Evolutionary conservation across 2,113 vertebrate genomes (phyloP), one percentile per base, ranked within the genome.

Genomic region (Macaca mulatta): DNA sequence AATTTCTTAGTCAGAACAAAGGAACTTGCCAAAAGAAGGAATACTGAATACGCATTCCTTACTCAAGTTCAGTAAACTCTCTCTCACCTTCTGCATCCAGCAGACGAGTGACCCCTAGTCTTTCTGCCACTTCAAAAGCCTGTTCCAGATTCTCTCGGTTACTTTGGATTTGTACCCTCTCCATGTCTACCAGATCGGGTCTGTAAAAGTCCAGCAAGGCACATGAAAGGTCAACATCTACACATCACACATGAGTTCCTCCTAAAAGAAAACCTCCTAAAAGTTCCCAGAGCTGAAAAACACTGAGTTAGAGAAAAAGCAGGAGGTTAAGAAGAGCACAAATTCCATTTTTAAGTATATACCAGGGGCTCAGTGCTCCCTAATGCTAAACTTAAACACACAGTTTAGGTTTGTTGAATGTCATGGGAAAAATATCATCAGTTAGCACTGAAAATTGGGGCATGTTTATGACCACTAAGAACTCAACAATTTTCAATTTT

Each of bases 181-280:
- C 99, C 99, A 99, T 99, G 98, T 99, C 99, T 98, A 99, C 99
- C 98, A 99, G 99, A 97, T 99, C 99, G 0, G 99, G 99, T 98
- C 99, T 99, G 98, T 38, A 98, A 98, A 97, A 98, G 91, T 91
- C 6, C 1, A 0, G 0, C 90, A 75, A 90, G 27, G 45, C 20
- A 96, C 2, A 69, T 87, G 79, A 92, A 94, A 97, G 10, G 12
- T 27, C n/a, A 88, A 48, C 2, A 55, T 48, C 50, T 78, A 86
- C 14, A 93, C 6, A 40, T 32, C 52, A 75, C 22, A 88, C 4
- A 22, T 8, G 12, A 87, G 20, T 67, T 89, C 70, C 38, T 38
- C 38, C 38, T 38, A 38, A 94, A 93, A 97, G 82, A 90, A 97
- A 77, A 69, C 61, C n/a, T 61, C 69, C 67, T 74, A 59, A 70